A percentile compares a stretch with the other conserved stretches of the same genome.
phyloP scores from a whole-genome alignment of 2,888 invertebrate genomes.

The Acleris holmiana region DNA sequence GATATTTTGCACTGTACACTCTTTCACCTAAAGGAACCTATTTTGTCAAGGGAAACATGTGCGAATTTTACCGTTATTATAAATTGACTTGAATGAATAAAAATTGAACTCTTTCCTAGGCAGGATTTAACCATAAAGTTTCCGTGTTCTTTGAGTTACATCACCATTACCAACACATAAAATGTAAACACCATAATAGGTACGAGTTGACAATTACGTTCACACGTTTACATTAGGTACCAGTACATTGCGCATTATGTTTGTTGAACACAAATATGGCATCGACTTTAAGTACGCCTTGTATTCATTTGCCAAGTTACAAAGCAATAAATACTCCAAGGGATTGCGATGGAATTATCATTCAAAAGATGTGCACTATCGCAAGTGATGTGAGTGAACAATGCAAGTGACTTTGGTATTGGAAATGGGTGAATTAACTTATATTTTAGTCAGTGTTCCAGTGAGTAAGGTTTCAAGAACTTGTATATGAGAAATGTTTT shows the following conservation, averaged over 20 bases:
- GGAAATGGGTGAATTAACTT: slow-evolving; percentile 4
- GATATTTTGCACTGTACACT: too few relatives aligned
- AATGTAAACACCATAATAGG: slow-evolving; percentile 10
- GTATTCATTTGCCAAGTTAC: slow-evolving; percentile 22
- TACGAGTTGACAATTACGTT: not conserved
- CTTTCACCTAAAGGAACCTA: too few relatives aligned
- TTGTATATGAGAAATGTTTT: too few relatives aligned
- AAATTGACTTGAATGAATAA: too few relatives aligned
- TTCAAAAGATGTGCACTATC: slow-evolving; percentile 4
- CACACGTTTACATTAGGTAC: too few relatives aligned
- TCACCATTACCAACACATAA: not conserved
- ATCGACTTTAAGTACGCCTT: slow-evolving; percentile 2
- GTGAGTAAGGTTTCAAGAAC: too few relatives aligned
- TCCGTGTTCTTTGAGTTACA: too few relatives aligned
- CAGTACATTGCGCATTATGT: slow-evolving; percentile 4
- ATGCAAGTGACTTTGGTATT: not conserved
- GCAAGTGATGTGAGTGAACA: not conserved
- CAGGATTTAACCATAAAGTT: too few relatives aligned
- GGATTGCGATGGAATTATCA: slow-evolving; percentile 9
- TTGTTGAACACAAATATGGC: slow-evolving; percentile 13
- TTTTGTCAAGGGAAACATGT: too few relatives aligned
- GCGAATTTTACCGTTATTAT: too few relatives aligned
- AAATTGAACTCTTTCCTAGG: too few relatives aligned
- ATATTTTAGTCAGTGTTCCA: not conserved
- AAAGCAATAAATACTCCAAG: slow-evolving; percentile 20